phyloP scores from a whole-genome alignment of 2,888 invertebrate species.

The Pristionchus japonicus region DNA sequence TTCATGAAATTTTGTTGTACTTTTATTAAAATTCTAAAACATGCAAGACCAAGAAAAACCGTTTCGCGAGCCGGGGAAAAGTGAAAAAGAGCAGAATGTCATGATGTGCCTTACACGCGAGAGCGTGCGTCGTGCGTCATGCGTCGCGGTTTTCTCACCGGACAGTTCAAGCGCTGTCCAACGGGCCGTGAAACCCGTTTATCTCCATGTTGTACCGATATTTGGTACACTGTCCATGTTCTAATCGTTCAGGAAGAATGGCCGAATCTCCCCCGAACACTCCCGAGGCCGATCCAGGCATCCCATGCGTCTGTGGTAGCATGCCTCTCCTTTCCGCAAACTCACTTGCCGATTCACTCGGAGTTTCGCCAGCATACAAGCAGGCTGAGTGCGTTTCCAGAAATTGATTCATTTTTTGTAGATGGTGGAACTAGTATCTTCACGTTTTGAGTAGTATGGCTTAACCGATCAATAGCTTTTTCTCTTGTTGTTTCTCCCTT shows the following conservation, averaged over 20 bases:
- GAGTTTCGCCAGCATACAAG: constrained; percentile 72
- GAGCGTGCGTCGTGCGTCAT: no score
- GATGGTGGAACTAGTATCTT: background rate
- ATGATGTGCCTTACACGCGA: no score
- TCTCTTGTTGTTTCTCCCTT: background rate
- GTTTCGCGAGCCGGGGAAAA: no score
- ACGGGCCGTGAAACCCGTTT: no score
- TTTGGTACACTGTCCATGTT: no score
- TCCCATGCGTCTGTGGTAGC: constrained; percentile 32
- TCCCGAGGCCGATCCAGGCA: constrained; percentile 8
- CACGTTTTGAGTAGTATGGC: background rate
- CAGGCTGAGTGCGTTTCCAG: constrained; percentile 68
- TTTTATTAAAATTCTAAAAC: no score
- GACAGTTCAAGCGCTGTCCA: no score
- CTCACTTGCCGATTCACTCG: constrained; percentile 70
- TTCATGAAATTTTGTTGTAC: no score
- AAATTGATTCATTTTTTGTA: background rate
- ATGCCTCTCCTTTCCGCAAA: constrained; percentile 60
- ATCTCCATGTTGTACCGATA: no score
- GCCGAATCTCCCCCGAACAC: constrained; percentile 49
- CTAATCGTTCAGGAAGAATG: constrained; percentile 12
- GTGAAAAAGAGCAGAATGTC: no score
- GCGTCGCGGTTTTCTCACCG: no score
- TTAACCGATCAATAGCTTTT: background rate
- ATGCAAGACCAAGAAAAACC: no score